Percentiles rank a stretch among this genome's conserved stretches.
Conservation (phyloP, 2,888 invertebrate species). For the Pristionchus fissidentatus region DNA sequence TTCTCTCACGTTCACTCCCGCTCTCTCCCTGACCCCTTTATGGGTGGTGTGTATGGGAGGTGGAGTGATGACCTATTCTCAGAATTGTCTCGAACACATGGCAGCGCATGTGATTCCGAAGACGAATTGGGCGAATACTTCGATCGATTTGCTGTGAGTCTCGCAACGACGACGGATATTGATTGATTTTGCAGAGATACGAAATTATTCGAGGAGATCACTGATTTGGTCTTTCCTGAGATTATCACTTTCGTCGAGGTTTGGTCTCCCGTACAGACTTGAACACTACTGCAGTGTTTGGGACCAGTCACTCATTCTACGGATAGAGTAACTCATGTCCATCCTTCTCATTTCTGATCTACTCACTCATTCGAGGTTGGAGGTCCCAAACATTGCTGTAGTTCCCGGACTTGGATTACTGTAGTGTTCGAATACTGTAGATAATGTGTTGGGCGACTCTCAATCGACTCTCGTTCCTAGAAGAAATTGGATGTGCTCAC, state of each 20-base stretch:
- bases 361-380: no score
- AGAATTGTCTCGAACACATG: conserved; percentile 26
- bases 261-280: background rate
- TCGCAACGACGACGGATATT: background rate
- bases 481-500: background rate
- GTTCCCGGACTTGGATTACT: no score
- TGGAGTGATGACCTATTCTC: no score
- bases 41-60: no score
- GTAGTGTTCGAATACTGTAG: no score
- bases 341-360: no score
- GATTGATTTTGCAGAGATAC: background rate
- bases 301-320: no score
- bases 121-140: conserved; percentile 24
- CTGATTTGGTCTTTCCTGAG: conserved; percentile 9
- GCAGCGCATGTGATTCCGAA: background rate
- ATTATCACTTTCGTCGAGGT: conserved; percentile 2
- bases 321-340: no score
- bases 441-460: conserved; percentile 24
- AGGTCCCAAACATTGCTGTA: no score
- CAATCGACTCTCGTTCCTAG: conserved; percentile 14
- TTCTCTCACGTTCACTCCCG: no score
- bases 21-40: no score
- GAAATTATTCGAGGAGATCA: background rate
- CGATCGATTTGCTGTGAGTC: conserved; percentile 23
- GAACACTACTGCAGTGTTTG: no score